Base-by-base conservation (phyloP, 2,888 invertebrate genomes). In the Plagiodera versicolora region DNA sequence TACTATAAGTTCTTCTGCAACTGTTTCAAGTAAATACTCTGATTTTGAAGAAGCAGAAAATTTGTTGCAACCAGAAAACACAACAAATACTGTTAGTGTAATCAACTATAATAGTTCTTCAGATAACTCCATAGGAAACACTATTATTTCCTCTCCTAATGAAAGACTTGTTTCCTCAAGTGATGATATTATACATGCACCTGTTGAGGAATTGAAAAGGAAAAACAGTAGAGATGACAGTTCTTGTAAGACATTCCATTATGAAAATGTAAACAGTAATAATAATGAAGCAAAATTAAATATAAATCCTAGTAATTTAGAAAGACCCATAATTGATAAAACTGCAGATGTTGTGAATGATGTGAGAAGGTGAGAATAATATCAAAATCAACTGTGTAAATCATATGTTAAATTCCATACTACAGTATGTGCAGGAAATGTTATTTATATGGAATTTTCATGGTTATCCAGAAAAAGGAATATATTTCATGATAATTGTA, bases 341-440 rank as follows among this genome's bases (percentile, higher is more conserved):
- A 82, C 83, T 67, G 88, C 89, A 69, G 86, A 39, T 39, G 6
- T 88, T 49, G 78, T 89, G 18, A 86, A 87, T 70, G 88, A 89
- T 73, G 87, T 88, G 10, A 87, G 87, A 74, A 86, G 87, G 88
- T 88, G 68, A 70, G 32, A 47, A 24, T 44, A n/a, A n/a, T n/a
- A n/a, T n/a, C n/a, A n/a, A n/a, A n/a, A 24, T 24, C 24, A 24
- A 24, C 6, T 24, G 6, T 24, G 24, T 24, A 24, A n/a, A n/a
- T n/a, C n/a, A n/a, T n/a, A n/a, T n/a, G n/a, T n/a, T n/a, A n/a
- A n/a, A n/a, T n/a, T n/a, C n/a, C n/a, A n/a, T n/a, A n/a, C n/a
- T n/a, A n/a, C n/a, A n/a, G n/a, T n/a, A n/a, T n/a, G n/a, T n/a
- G n/a, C n/a, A n/a, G n/a, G n/a, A n/a, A n/a, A n/a, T n/a, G n/a